Evolutionary conservation across 2,797 vertebrate species (phyloP), one percentile per base, ranked within the genome.

Genomic region (Sebastes minor): DNA sequence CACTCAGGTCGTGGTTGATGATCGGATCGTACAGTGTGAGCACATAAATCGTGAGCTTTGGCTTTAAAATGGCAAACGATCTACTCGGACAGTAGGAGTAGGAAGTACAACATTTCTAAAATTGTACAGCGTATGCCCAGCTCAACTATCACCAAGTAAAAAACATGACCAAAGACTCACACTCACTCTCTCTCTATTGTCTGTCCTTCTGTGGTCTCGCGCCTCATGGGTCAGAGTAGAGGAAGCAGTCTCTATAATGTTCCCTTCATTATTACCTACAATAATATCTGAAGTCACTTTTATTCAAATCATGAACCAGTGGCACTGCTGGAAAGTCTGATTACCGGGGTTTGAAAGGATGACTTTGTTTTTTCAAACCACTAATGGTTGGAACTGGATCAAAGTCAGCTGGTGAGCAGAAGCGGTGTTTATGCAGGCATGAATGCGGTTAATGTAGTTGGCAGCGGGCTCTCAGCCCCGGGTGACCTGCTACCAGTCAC

Each of bases 391-490:
- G 65, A 77, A 61, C 57, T 35, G 12, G 5, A 62, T 78, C 75
- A 57, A 56, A 85, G 71, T 85, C 70, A 61, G 80, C 72, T 72
- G 74, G 52, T 83, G 78, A 78, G 68, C 71, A 59, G 57, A 80
- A 71, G 49, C 56, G 86, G 22, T 86, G 64, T 83, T 76, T 59
- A 79, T 74, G 73, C 76, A 86, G 81, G 42, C 82, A 69, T 89
- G 69, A 85, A 68, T 73, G 67, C 38, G 33, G 72, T 71, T 78
- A 63, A 85, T 82, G 82, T 56, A 76, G 70, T 71, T 83, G 86
- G 77, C 70, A 80, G 12, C 7, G 70, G 42, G 63, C 76, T 78
- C 73, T 59, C 59, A 55, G 80, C 66, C 70, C 49, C 9, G 2
- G 69, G 71, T 80, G 78, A 88, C 80, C 83, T 71, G 78, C 71